Conservation (phyloP, 2,113 vertebrate species). For the Promerops cafer region DNA sequence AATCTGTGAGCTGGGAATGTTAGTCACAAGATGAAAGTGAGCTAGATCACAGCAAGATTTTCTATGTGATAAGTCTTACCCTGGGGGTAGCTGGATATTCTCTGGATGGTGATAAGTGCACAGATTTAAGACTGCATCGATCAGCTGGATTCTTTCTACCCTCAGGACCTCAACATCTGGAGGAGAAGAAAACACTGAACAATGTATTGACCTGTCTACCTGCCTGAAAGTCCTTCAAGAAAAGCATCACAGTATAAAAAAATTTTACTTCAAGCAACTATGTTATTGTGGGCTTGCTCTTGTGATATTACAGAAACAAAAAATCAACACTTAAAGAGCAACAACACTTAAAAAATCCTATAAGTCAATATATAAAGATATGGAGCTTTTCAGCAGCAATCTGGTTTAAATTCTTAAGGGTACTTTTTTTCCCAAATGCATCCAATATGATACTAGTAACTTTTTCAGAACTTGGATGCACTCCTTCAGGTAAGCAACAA, state of each 20-base stretch:
- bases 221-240: not conserved
- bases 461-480: not conserved
- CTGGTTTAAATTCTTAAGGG: not conserved
- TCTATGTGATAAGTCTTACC: slow-evolving; percentile 65
- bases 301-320: not conserved
- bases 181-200: slow-evolving; percentile 16
- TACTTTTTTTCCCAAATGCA: not conserved
- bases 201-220: slow-evolving; percentile 3
- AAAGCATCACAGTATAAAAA: not conserved
- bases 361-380: not conserved
- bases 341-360: not conserved
- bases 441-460: not conserved
- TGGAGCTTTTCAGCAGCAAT: not conserved
- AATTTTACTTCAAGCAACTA: slow-evolving; percentile 17
- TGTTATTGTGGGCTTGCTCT: not conserved
- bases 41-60: not conserved
- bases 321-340: not conserved
- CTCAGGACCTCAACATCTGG: slow-evolving; percentile 91
- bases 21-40: not conserved
- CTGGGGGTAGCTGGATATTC: slow-evolving; percentile 95
- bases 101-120: slow-evolving; percentile 98
- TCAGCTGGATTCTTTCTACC: slow-evolving; percentile 93
- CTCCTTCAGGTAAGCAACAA: not conserved
- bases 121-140: slow-evolving; percentile 93
- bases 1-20: not conserved